Evolutionary conservation across 1,140 invertebrate species (phyloP).

Genomic region (Drosophila burlai): DNA sequence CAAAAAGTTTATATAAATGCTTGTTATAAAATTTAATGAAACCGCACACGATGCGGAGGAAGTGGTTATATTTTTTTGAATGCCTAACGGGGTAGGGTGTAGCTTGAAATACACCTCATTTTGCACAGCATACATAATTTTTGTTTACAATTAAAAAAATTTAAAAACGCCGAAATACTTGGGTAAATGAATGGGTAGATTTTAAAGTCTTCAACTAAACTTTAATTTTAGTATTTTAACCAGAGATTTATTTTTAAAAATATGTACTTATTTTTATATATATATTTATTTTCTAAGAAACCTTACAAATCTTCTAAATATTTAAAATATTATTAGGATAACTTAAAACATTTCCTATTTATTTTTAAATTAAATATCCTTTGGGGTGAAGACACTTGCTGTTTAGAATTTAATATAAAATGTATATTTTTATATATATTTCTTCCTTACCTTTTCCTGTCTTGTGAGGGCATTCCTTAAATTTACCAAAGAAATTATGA

Average conservation of each 20-base stretch:
- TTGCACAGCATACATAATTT: neutral
- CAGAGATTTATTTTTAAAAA: neutral
- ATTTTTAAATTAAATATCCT: neutral
- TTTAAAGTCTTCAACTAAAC: neutral
- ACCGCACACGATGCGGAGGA: conserved; percentile 60
- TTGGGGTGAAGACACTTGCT: neutral
- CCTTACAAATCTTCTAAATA: neutral
- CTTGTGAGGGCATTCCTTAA: conserved; percentile 7
- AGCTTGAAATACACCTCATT: neutral
- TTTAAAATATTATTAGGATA: too few relatives aligned
- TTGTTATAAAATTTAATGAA: conserved; percentile 81
- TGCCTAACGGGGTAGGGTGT: neutral
- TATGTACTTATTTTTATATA: neutral
- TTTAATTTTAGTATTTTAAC: too few relatives aligned
- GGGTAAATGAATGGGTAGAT: too few relatives aligned
- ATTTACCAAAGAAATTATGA: neutral
- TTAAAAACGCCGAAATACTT: too few relatives aligned
- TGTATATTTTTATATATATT: neutral
- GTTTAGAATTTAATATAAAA: neutral
- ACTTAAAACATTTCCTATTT: too few relatives aligned
- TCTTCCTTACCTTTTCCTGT: neutral
- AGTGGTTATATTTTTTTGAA: conserved; percentile 38
- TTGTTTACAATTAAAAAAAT: neutral
- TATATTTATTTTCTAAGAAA: neutral
- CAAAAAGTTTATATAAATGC: conserved; percentile 63